These are phyloP conservation scores for Laspeyria flexula DNA, from an alignment of 2,888 invertebrate species.

Conservation along the genomic window DNA sequence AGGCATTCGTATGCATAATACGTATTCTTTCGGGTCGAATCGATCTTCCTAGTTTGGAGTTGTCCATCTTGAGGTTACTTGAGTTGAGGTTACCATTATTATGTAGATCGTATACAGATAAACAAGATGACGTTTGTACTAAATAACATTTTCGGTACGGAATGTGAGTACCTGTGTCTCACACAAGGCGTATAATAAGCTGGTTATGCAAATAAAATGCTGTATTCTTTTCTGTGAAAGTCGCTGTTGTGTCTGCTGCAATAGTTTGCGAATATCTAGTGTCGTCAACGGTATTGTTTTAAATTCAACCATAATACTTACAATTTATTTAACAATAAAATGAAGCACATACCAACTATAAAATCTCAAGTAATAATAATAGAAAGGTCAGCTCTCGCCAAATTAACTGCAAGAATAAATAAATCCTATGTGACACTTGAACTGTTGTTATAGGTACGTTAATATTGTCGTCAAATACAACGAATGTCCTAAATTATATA, in stretches of 20 bases:
- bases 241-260: too few species aligned
- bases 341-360: too few species aligned
- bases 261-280: too few species aligned
- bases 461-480: slow-evolving; percentile 7
- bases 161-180: too few species aligned
- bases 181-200: too few species aligned
- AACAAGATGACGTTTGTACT: neutral
- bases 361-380: neutral
- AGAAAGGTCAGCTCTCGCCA: neutral
- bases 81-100: slow-evolving; percentile 31
- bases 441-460: neutral
- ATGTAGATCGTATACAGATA: slow-evolving; percentile 29
- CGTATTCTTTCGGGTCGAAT: slow-evolving; percentile 37
- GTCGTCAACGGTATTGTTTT: too few species aligned
- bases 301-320: too few species aligned
- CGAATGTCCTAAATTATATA: slow-evolving; percentile 57
- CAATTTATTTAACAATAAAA: too few species aligned
- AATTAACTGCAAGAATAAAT: slow-evolving; percentile 3
- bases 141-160: too few species aligned
- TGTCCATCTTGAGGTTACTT: slow-evolving; percentile 36
- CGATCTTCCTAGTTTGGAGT: slow-evolving; percentile 42
- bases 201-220: too few species aligned
- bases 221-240: too few species aligned
- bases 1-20: slow-evolving; percentile 38
- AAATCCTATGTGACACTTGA: neutral